Evolutionary conservation across 2,888 invertebrate species (phyloP).

Genomic region (Apomyelois bistriatella): DNA sequence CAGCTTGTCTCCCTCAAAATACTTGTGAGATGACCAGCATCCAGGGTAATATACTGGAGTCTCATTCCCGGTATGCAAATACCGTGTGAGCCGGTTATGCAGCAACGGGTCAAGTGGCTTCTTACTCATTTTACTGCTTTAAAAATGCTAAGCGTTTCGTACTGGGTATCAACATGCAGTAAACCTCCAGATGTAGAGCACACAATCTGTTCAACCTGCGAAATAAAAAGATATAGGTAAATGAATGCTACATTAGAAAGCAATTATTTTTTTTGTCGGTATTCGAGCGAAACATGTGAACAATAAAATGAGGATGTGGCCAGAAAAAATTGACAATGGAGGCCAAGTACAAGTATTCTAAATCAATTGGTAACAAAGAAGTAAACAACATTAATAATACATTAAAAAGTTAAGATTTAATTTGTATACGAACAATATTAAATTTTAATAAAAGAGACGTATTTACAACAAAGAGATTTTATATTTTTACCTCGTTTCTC

Average conservation of each 20-base stretch:
- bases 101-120: conserved; percentile 50
- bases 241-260: conserved; percentile 44
- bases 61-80: conserved; percentile 75
- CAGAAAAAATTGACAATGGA: conserved; percentile 73
- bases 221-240: conserved; percentile 48
- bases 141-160: neutral
- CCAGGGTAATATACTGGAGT: conserved; percentile 78
- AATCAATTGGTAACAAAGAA: neutral
- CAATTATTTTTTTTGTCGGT: conserved; percentile 60
- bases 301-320: conserved; percentile 77
- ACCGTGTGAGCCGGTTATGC: conserved; percentile 65
- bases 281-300: conserved; percentile 73
- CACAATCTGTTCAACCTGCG: conserved; percentile 36
- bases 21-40: conserved; percentile 74
- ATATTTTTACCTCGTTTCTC: too few relatives aligned
- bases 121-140: conserved; percentile 39
- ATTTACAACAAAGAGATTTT: too few relatives aligned
- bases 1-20: conserved; percentile 65
- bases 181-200: conserved; percentile 33
- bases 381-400: neutral
- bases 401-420: neutral
- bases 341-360: conserved; percentile 27
- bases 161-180: conserved; percentile 15
- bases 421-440: neutral
- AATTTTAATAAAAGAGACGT: too few relatives aligned